Conservation (phyloP, 2,797 vertebrate genomes). For the Danio kyathit region DNA sequence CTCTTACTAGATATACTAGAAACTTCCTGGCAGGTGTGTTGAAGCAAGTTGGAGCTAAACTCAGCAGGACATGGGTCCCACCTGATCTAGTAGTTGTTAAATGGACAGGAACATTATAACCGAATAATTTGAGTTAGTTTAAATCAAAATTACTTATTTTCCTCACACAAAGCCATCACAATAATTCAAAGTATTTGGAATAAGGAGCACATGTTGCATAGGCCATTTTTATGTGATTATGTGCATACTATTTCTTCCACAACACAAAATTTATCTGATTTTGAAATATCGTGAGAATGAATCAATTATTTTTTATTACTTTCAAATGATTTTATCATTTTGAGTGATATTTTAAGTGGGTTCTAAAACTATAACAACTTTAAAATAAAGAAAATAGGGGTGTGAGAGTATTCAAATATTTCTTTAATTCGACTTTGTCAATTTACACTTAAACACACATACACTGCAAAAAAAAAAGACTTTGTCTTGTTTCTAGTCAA, state of each 20-base stretch:
- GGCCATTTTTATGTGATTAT: background rate
- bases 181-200: background rate
- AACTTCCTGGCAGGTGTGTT: too few species aligned
- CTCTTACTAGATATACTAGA: too few species aligned
- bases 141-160: background rate
- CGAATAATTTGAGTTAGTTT: too few species aligned
- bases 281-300: background rate
- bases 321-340: too few species aligned
- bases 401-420: background rate
- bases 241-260: background rate
- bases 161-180: background rate
- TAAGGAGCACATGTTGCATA: background rate
- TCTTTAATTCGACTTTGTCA: too few species aligned
- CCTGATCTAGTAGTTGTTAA: too few species aligned
- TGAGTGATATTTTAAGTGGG: background rate
- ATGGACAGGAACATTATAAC: background rate
- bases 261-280: background rate
- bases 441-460: too few species aligned
- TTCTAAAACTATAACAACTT: background rate
- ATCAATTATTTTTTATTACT: too few species aligned
- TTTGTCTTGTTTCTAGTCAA: too few species aligned
- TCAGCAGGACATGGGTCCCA: too few species aligned
- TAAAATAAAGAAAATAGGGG: background rate
- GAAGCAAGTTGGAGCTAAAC: too few species aligned
- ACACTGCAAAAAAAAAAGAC: too few species aligned